Percentiles rank a stretch among this genome's conserved stretches.
Conservation (phyloP, 2,113 vertebrate species). For the Callopanchax toddi region DNA sequence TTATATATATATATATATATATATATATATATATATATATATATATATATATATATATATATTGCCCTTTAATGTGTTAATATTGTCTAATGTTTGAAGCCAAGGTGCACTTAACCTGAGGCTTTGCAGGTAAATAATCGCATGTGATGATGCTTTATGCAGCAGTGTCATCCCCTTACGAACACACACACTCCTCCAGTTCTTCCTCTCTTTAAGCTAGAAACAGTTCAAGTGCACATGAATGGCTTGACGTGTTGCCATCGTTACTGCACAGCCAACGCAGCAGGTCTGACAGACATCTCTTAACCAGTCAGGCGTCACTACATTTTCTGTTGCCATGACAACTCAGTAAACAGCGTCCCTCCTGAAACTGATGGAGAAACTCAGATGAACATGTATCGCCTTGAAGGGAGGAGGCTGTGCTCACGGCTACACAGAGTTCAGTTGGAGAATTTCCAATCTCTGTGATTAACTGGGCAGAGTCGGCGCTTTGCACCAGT, state of each 20-base stretch:
- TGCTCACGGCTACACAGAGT: background rate
- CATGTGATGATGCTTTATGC: conserved; percentile 46
- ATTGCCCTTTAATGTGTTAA: too few relatives aligned
- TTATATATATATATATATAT: too few relatives aligned
- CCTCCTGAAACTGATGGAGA: conserved; percentile 32
- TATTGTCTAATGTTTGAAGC: too few relatives aligned
- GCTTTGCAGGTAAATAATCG: conserved; percentile 31
- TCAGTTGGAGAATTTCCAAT: background rate
- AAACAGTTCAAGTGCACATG: conserved; percentile 66
- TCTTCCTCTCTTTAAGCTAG: conserved; percentile 36
- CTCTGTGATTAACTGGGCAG: background rate
- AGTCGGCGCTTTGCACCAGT: background rate
- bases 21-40: too few relatives aligned
- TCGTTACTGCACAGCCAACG: conserved; percentile 63
- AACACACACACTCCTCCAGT: conserved; percentile 33
- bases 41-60: too few relatives aligned
- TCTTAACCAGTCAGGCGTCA: conserved; percentile 55
- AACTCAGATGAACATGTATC: background rate
- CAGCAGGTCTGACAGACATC: conserved; percentile 61
- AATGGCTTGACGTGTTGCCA: conserved; percentile 68
- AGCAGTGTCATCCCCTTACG: background rate
- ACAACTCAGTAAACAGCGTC: conserved; percentile 65
- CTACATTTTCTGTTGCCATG: conserved; percentile 55
- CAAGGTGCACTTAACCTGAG: conserved; percentile 29
- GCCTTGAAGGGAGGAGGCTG: background rate